Evolutionary conservation across 2,797 vertebrate species (phyloP).

Genomic region (Centroberyx gerrardi): DNA sequence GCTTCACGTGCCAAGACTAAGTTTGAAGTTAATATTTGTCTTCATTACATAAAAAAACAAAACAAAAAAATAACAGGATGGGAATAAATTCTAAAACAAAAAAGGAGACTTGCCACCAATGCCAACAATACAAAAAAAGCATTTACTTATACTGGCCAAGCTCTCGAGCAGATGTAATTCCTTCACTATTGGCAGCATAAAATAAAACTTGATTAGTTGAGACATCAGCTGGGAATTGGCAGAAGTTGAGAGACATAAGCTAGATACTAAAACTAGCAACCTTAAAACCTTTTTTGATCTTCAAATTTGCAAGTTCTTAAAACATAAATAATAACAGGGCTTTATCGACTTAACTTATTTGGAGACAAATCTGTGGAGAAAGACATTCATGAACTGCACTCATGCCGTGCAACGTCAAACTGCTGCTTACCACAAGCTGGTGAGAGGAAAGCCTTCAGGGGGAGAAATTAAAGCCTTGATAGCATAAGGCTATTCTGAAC

Average conservation of each 20-base stretch:
- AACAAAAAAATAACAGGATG: slow-evolving; percentile 20
- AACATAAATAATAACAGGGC: slow-evolving; percentile 24
- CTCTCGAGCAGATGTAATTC: slow-evolving; percentile 16
- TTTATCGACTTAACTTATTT: slow-evolving; percentile 16
- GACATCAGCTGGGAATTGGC: background rate
- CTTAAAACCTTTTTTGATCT: slow-evolving; percentile 39
- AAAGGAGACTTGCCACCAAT: slow-evolving; percentile 29
- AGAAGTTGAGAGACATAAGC: background rate
- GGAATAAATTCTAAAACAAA: slow-evolving; percentile 41
- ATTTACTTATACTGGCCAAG: slow-evolving; percentile 36
- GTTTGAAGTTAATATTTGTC: slow-evolving; percentile 34
- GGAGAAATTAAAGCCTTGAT: background rate
- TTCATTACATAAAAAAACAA: slow-evolving; percentile 50
- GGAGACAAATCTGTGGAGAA: slow-evolving; percentile 22
- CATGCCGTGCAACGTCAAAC: background rate
- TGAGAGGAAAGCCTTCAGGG: background rate
- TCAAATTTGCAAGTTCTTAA: slow-evolving; percentile 28
- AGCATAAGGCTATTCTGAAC: slow-evolving; percentile 32
- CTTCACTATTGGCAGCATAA: slow-evolving; percentile 38
- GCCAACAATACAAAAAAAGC: slow-evolving; percentile 38
- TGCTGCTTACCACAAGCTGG: slow-evolving; percentile 8
- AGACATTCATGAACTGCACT: slow-evolving; percentile 46
- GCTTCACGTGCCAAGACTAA: slow-evolving; percentile 53
- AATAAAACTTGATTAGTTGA: slow-evolving; percentile 25
- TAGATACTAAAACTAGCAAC: slow-evolving; percentile 26